phyloP scores from a whole-genome alignment of 92 coral and sea anemone genomes.

The Parazoanthus darwini region DNA sequence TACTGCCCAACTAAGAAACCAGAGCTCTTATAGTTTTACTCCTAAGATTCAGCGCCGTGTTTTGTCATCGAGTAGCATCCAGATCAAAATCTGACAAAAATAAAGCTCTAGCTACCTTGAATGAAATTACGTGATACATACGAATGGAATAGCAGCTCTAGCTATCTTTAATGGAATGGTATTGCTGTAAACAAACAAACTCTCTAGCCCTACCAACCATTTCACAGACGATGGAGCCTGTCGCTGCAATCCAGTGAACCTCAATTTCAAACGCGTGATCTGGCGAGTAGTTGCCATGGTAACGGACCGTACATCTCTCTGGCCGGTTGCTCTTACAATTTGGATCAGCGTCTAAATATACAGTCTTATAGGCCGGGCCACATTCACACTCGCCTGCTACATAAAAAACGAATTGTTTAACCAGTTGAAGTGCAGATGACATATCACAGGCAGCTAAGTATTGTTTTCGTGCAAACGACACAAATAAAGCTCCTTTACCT shows the following conservation, averaged over 20 bases:
- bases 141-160: not conserved
- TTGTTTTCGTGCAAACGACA: too few species aligned
- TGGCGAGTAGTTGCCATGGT: constrained; percentile 85
- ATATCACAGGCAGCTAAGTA: not conserved
- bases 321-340: constrained; percentile 84
- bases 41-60: not conserved
- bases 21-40: too few species aligned
- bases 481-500: too few species aligned
- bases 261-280: constrained; percentile 90
- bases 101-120: not conserved
- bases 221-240: constrained; percentile 86
- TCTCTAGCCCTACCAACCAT: constrained; percentile 57
- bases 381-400: constrained; percentile 52
- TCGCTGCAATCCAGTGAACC: constrained; percentile 94
- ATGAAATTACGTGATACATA: too few species aligned
- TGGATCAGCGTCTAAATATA: constrained; percentile 76
- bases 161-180: too few species aligned
- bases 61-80: not conserved
- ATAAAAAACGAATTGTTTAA: not conserved
- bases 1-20: too few species aligned
- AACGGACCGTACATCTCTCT: constrained; percentile 91
- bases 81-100: not conserved
- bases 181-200: not conserved
- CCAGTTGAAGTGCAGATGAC: not conserved
- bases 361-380: constrained; percentile 82